These are phyloP conservation scores for Drosophila varians DNA, from an alignment of 1,140 invertebrate species.

Conservation along the genomic window DNA sequence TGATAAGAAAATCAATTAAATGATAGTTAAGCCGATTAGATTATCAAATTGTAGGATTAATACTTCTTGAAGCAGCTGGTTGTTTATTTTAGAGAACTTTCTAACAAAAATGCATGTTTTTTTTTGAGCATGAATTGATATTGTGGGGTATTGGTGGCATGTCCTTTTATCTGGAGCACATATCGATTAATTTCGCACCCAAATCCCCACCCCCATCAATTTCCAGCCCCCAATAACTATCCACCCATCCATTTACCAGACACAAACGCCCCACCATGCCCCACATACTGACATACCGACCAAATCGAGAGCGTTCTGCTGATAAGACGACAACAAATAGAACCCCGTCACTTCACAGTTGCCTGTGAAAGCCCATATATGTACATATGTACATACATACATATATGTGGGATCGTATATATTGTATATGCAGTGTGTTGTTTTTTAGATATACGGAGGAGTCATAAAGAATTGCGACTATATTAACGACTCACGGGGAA, in stretches of 20 bases:
- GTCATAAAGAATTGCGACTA: conserved; percentile 21
- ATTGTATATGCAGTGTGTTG: conserved; percentile 33
- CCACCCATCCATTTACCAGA: conserved; percentile 9
- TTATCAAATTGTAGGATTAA: background rate
- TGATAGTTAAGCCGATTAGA: background rate
- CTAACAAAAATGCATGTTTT: background rate
- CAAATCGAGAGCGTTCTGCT: conserved; percentile 47
- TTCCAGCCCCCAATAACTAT: conserved; percentile 23
- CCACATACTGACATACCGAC: conserved; percentile 4
- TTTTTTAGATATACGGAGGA: conserved; percentile 59
- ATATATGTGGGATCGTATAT: conserved; percentile 6
- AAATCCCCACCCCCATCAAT: conserved; percentile 4
- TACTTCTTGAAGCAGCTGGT: background rate
- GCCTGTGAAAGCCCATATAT: conserved; percentile 53
- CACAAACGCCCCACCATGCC: conserved; percentile 20
- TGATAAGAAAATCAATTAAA: background rate
- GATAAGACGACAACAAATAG: conserved; percentile 48
- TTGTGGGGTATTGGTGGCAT: background rate
- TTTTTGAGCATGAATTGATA: background rate
- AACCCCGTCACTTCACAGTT: conserved; percentile 45
- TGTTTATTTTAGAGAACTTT: background rate
- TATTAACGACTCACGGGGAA: conserved; percentile 22
- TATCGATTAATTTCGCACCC: conserved; percentile 1
- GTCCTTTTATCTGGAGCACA: background rate
- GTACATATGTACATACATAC: too few relatives aligned